Evolutionary conservation across 2,113 vertebrate genomes (phyloP), one percentile per base, ranked within the genome.

Genomic region (Ameiurus melas): DNA sequence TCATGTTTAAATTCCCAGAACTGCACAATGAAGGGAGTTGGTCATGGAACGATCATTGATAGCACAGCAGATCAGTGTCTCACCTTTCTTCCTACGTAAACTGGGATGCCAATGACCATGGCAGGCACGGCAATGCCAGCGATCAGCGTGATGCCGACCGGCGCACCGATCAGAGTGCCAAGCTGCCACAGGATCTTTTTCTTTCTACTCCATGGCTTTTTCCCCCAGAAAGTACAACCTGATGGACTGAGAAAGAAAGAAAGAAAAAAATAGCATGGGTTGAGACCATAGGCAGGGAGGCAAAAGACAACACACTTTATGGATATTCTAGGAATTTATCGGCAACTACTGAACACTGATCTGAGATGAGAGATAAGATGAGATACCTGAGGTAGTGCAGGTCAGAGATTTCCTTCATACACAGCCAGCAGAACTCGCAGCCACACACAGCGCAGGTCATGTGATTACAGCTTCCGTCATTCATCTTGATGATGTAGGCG

Each of bases 171-270:
- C 95, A 99, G 91, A 0, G 98, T 99, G 68, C 98, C 98, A 92
- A 99, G 95, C 94, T 99, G 98, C 98, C 98, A 99, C 85, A 99
- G 94, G 89, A 99, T 99, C 95, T 99, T 99, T 96, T 99, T 99
- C 94, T 99, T 99, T 89, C 97, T 96, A 94, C 98, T 99, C 98
- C 98, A 99, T 1, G 98, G 98, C 94, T 99, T 99, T 95, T 99
- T 99, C 83, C 98, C 98, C 98, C 98, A 99, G 94, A 99, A 99
- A 0, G 98, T 99, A 51, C 98, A 99, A 92, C 98, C 98, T 86
- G 98, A 99, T 84, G 98, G 98, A 91, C 98, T 99, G 91, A 82
- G 39, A 85, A 87, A 22, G 10, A 79, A 14, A 66, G 25, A 39
- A 25, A 58, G 8, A 62, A 4, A 68, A 10, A 51, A 70, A 62